phyloP scores from a whole-genome alignment of 30 jellyfish, hydroid and myxozoan genomes.

The Pelagia noctiluca region DNA sequence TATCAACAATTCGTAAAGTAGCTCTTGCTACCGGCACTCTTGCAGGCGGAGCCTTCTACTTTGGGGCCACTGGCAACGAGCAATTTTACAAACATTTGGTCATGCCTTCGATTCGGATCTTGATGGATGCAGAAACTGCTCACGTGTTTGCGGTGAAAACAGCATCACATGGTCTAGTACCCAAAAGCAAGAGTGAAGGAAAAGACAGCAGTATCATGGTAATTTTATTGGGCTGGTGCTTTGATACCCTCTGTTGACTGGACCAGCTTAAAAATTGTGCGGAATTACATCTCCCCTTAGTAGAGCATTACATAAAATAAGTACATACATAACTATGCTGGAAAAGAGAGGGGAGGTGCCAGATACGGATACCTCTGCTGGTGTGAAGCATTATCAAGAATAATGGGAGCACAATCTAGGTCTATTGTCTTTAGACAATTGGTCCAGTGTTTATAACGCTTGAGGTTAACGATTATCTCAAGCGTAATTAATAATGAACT shows the following conservation, averaged over 20 bases:
- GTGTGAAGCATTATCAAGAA: too few relatives aligned
- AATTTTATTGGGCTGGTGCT: not conserved
- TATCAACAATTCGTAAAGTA: conserved; percentile 22
- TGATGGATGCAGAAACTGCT: conserved; percentile 89
- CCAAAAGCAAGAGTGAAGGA: conserved; percentile 36
- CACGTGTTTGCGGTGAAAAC: conserved; percentile 86
- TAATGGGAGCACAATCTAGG: too few relatives aligned
- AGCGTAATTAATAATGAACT: too few relatives aligned
- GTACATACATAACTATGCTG: too few relatives aligned
- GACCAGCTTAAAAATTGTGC: not conserved
- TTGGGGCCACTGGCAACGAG: conserved; percentile 74
- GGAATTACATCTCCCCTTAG: not conserved
- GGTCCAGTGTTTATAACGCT: too few relatives aligned
- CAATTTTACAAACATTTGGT: conserved; percentile 68
- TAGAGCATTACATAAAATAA: not conserved
- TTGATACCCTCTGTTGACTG: not conserved
- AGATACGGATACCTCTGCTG: too few relatives aligned
- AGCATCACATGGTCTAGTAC: conserved; percentile 78
- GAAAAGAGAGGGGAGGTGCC: too few relatives aligned
- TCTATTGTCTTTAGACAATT: too few relatives aligned
- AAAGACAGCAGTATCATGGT: conserved; percentile 76
- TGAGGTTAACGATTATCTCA: too few relatives aligned
- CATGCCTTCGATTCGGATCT: conserved; percentile 21
- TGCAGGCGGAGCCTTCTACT: conserved; percentile 37
- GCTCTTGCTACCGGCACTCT: conserved; percentile 25